Evolutionary conservation across 2,797 vertebrate genomes (phyloP).

Genomic region (Cirrhinus molitorella): DNA sequence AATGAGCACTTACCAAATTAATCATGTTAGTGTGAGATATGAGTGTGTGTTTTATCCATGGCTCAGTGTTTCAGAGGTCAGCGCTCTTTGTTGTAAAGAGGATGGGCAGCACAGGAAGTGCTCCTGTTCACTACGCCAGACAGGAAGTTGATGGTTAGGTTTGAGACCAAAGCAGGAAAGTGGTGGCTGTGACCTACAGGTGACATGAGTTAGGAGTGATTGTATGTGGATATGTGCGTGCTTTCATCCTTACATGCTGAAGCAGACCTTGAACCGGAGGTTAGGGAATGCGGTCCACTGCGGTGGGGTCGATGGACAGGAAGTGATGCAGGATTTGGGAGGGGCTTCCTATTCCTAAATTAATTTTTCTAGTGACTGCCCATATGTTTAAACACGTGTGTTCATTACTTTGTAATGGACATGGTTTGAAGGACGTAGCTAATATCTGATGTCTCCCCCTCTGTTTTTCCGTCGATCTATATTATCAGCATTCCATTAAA

Average conservation of each 20-base stretch:
- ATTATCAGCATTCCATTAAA: slow-evolving; percentile 20
- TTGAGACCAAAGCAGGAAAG: slow-evolving; percentile 44
- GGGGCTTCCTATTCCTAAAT: slow-evolving; percentile 12
- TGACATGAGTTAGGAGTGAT: slow-evolving; percentile 22
- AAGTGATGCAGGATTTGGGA: slow-evolving; percentile 24
- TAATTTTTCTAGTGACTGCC: background rate
- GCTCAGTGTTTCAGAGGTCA: slow-evolving; percentile 16
- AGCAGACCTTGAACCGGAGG: background rate
- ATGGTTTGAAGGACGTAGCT: slow-evolving; percentile 21
- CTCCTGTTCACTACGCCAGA: slow-evolving; percentile 52
- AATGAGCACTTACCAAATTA: background rate
- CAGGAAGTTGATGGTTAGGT: slow-evolving; percentile 51
- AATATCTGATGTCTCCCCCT: slow-evolving; percentile 1
- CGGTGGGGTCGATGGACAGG: background rate
- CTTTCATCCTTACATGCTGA: background rate
- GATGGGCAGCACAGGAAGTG: slow-evolving; percentile 56
- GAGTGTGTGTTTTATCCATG: slow-evolving; percentile 26
- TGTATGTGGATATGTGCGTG: background rate
- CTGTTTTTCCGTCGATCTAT: slow-evolving; percentile 12
- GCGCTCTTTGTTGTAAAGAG: slow-evolving; percentile 22
- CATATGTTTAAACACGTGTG: background rate
- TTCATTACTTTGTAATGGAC: slow-evolving; percentile 19
- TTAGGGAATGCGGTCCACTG: background rate
- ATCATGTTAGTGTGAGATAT: background rate
- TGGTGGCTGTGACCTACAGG: background rate